These are phyloP conservation scores for Platerodrilus igneus DNA, from an alignment of 2,888 invertebrate species.

Conservation along the genomic window DNA sequence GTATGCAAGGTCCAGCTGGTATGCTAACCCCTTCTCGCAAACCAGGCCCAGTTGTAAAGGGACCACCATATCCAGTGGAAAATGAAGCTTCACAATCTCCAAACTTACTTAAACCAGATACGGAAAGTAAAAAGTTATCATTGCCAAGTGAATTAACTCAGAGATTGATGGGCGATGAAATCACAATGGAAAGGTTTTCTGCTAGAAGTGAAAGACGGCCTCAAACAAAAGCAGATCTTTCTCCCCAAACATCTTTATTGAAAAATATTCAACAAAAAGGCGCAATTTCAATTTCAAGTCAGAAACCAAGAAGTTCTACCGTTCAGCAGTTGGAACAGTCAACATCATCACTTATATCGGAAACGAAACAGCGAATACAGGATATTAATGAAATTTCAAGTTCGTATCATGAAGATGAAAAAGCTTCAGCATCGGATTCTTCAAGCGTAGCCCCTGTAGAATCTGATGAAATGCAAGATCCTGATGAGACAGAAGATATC, in stretches of 20 bases:
- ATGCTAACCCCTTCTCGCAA: too few species aligned
- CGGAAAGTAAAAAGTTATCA: too few species aligned
- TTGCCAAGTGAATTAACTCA: conserved; percentile 11
- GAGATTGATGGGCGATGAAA: conserved; percentile 12
- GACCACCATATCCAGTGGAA: too few species aligned
- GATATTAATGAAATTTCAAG: conserved; percentile 46
- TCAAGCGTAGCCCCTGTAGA: conserved; percentile 17
- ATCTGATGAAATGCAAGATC: conserved; percentile 22
- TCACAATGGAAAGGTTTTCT: conserved; percentile 10
- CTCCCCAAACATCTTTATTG: conserved; percentile 12
- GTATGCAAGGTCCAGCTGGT: too few species aligned
- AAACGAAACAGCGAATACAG: conserved; percentile 44
- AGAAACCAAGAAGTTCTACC: conserved; percentile 31
- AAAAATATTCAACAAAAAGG: conserved; percentile 28
- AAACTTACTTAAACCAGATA: too few species aligned
- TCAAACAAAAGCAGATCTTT: conserved; percentile 15
- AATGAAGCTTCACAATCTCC: too few species aligned
- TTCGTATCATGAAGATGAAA: conserved; percentile 38
- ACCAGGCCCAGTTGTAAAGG: too few species aligned
- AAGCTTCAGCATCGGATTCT: conserved; percentile 14
- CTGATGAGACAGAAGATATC: conserved; percentile 24
- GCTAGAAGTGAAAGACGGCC: conserved; percentile 7
- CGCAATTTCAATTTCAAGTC: conserved; percentile 22
- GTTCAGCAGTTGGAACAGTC: conserved; percentile 44
- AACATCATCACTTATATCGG: conserved; percentile 40